These are phyloP conservation scores for Dufourea novaeangliae DNA, from an alignment of 1,140 invertebrate genomes.

Conservation along the genomic window DNA sequence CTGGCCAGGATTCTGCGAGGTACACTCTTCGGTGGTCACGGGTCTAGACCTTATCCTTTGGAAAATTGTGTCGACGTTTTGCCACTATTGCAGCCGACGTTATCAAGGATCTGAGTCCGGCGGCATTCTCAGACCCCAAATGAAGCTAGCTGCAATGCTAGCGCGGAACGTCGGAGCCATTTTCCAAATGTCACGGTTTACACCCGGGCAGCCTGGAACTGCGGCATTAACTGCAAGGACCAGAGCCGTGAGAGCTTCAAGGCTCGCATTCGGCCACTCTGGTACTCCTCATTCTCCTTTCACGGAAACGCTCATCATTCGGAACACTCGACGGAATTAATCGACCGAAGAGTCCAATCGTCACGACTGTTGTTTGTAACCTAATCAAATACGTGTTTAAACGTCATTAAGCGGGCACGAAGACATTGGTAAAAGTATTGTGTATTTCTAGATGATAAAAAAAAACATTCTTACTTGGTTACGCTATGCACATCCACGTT, in stretches of 20 bases:
- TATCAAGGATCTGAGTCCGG: neutral
- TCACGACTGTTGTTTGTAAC: no score
- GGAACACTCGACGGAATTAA: neutral
- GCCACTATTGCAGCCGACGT: neutral
- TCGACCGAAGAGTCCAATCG: neutral
- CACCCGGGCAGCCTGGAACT: neutral
- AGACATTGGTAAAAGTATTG: no score
- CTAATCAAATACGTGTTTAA: no score
- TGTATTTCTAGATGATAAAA: no score
- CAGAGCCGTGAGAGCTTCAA: neutral
- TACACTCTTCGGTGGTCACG: no score
- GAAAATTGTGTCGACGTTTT: slow-evolving; percentile 4
- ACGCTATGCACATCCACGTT: no score
- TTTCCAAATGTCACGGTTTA: slow-evolving; percentile 11
- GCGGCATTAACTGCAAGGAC: slow-evolving; percentile 4
- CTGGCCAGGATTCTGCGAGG: neutral
- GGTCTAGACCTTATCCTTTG: neutral
- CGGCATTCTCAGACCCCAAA: neutral
- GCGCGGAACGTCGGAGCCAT: neutral
- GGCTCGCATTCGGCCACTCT: neutral
- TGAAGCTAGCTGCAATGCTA: neutral
- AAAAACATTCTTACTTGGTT: no score
- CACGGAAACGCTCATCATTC: neutral
- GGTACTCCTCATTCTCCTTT: neutral
- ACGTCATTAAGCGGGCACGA: no score